phyloP scores from a whole-genome alignment of 2,888 invertebrate genomes.

The Scaptomyza cyrtandrae region DNA sequence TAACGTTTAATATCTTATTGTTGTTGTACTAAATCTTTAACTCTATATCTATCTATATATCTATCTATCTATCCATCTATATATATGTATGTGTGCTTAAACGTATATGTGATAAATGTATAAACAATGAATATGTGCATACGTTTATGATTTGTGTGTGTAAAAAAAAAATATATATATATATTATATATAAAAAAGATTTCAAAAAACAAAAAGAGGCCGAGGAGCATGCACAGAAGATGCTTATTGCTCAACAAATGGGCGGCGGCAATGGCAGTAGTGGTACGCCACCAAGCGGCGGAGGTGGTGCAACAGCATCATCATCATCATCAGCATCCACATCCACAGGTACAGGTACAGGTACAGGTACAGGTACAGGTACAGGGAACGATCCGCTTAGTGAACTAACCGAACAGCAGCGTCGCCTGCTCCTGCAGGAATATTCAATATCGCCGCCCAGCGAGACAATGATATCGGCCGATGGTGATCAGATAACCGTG shows the following conservation, averaged over 20 bases:
- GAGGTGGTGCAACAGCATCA: conserved; percentile 19
- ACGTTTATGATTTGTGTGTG: conserved; percentile 23
- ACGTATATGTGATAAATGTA: conserved; percentile 2
- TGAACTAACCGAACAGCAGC: conserved; percentile 82
- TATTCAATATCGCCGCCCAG: conserved; percentile 80
- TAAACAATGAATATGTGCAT: conserved; percentile 11
- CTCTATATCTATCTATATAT: conserved; percentile 16
- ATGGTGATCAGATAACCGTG: conserved; percentile 84
- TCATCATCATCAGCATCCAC: conserved; percentile 14
- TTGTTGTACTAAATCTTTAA: conserved; percentile 11
- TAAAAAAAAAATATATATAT: no score
- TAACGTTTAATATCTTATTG: background rate
- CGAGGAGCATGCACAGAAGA: conserved; percentile 82
- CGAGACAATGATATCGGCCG: conserved; percentile 83
- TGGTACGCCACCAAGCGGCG: conserved; percentile 20
- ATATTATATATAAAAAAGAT: conserved; percentile 51
- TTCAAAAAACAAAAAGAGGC: conserved; percentile 84
- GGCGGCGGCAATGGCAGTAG: conserved; percentile 49
- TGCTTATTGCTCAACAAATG: conserved; percentile 82
- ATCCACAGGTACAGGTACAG: conserved; percentile 19
- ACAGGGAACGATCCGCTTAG: conserved; percentile 60
- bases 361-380: conserved; percentile 13
- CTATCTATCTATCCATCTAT: background rate
- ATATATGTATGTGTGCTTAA: background rate
- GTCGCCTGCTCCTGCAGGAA: conserved; percentile 78